Evolutionary conservation across 2,113 vertebrate species (phyloP), one percentile per base, ranked within the genome.

Genomic region (Himantopus leucocephalus): DNA sequence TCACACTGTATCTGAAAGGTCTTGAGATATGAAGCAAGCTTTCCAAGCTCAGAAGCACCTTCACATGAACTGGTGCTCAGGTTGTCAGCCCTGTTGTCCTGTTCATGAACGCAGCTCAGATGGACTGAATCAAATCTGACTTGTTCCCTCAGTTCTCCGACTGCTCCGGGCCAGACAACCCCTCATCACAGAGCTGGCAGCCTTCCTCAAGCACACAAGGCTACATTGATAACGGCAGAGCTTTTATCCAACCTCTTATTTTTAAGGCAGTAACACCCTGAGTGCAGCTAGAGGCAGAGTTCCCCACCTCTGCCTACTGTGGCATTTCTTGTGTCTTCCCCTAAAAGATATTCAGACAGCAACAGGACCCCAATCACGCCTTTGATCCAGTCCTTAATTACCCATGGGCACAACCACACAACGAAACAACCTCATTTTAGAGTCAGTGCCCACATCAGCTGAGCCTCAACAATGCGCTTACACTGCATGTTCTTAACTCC

Each of bases 381-480:
- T 93, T 68, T 83, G 62, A 84, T 80, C 39, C 67, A 34, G n/a
- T 34, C 43, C 29, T 43, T 50, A 55, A 8, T 26, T 55, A 45
- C 30, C 22, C 53, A 34, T 4, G 27, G 47, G 52, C 45, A 60
- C 58, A 82, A 82, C 63, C 82, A 73, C 72, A 43, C 66, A 34
- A 86, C 48, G 6, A 22, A 58, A 68, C 20, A 12, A 37, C 35
- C 67, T 58, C 60, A 17, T 43, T 47, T 62, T 24, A n/a, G 29
- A 74, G 73, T 48, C 59, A 27, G 19, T 48, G 21, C 52, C 77
- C 60, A 41, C 55, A 45, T 5, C 62, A 35, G 62, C 62, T 1
- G 0, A 84, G 56, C 43, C 39, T 59, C 88, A 58, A 8, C 6
- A 14, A 45, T 0, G 0, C 0, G 4, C 71, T 82, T 63, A 29